phyloP scores from a whole-genome alignment of 2,797 vertebrate species.

The Pseudomugil gertrudae region DNA sequence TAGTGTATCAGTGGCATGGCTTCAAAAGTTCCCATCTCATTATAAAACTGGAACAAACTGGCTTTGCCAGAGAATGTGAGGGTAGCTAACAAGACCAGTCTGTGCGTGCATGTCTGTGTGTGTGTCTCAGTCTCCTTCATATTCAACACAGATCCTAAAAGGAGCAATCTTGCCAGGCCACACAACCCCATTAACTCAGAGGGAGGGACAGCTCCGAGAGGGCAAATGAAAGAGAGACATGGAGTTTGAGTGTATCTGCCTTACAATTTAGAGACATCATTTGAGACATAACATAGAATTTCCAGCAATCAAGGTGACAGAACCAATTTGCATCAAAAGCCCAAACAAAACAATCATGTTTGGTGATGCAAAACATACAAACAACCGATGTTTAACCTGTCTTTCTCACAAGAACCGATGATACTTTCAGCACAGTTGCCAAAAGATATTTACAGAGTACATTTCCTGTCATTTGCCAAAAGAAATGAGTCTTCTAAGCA shows the following conservation, averaged over 20 bases:
- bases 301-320: conserved; percentile 8
- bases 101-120: conserved; percentile 59
- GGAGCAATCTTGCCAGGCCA: conserved; percentile 69
- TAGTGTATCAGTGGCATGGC: conserved; percentile 57
- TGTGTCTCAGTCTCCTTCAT: conserved; percentile 58
- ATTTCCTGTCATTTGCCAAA: conserved; percentile 30
- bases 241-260: conserved; percentile 42
- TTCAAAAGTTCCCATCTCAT: conserved; percentile 75
- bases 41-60: conserved; percentile 78
- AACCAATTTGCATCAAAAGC: conserved; percentile 30
- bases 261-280: conserved; percentile 43
- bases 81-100: conserved; percentile 74
- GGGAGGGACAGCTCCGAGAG: conserved; percentile 37
- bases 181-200: conserved; percentile 69
- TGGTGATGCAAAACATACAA: conserved; percentile 18
- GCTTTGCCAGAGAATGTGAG: conserved; percentile 71
- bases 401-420: neutral
- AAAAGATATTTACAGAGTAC: conserved; percentile 36
- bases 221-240: conserved; percentile 37
- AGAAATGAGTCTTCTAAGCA: conserved; percentile 5
- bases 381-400: conserved; percentile 30
- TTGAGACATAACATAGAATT: conserved; percentile 41
- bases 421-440: conserved; percentile 18
- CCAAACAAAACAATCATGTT: conserved; percentile 31
- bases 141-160: conserved; percentile 72